Evolutionary conservation across 2,797 vertebrate genomes (phyloP), one percentile per base, ranked within the genome.

Genomic region (Pelobates cultripes): DNA sequence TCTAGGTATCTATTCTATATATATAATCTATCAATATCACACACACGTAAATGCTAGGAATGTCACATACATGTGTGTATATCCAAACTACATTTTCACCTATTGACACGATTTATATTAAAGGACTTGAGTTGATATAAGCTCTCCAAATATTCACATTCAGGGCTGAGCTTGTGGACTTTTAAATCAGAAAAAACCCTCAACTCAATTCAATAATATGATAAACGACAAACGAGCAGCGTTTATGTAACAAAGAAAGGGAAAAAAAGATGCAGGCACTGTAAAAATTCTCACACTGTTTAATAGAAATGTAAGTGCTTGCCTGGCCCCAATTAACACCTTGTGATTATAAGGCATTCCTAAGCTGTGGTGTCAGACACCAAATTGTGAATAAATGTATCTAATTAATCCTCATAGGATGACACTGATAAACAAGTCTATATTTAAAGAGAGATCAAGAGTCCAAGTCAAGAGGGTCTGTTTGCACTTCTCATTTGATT

Each of bases 291-390:
- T 92, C 95, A 94, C 95, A 93, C 95, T 96, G 93, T 94, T 96
- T 96, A 97, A 97, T 95, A 94, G 93, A 92, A 92, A 95, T 93
- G 90, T 95, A 96, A 95, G 95, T 96, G 94, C 94, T 93, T 96
- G 94, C 94, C 95, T 97, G 96, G 95, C 95, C 96, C 96, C 96
- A 99, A 98, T 99, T 98, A 99, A 97, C 97, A 97, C 97, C 96
- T 97, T 94, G 94, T 96, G 96, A 96, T 95, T 94, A 96, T 96
- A 94, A 96, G 94, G 95, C 94, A 95, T 92, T 95, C 95, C 94
- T 94, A 94, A 94, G 94, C 94, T 73, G 91, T 91, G 87, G 94
- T 92, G 94, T 93, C 93, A 95, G 94, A 95, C 93, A 82, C 90
- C 92, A 91, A 94, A 93, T 93, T 93, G 93, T 88, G 93, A 93